Evolutionary conservation across 2,797 vertebrate species (phyloP), one percentile per base, ranked within the genome.

Genomic region (Odontamblyopus lacepedii): DNA sequence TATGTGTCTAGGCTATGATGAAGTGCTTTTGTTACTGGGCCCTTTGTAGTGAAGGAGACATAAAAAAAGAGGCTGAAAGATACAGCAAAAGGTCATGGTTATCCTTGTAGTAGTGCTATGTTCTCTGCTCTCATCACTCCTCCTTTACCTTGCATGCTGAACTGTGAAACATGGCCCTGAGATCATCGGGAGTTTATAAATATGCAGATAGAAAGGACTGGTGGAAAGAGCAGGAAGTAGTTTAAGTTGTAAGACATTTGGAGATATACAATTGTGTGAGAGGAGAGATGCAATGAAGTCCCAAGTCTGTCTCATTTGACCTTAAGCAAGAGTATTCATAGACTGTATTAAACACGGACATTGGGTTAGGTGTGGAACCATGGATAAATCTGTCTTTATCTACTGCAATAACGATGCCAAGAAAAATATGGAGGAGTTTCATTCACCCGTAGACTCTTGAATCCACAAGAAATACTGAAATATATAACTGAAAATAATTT

Each of bases 11-110:
- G 71, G 38, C 15, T 63, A 60, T 75, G 5, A 80, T 82, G 70
- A 68, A 68, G 77, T 74, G 26, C 77, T 84, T 80, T 88, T 72
- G 84, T 82, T 85, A 84, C 79, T 85, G 77, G 77, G 67, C 83
- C 72, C 89, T 90, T 88, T 79, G 88, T 89, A 73, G 87, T 85
- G 85, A 70, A 85, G 75, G 78, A 80, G 70, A 89, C 84, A 90
- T 91, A 15, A 44, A 78, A 44, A 44, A 44, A 78, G 82, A 85
- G 74, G 72, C 72, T 76, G 80, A 79, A 62, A 72, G 71, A 73
- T 73, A 72, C 12, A 18, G 75, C 80, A 71, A 38, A 78, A 85
- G 72, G 80, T 88, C 75, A 78, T 38, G 69, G 53, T 69, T 71
- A 73, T 84, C 77, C 75, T 74, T 76, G 59, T 55, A 74, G 78